Evolutionary conservation across 2,888 invertebrate species (phyloP).

Genomic region (Tipula unca): DNA sequence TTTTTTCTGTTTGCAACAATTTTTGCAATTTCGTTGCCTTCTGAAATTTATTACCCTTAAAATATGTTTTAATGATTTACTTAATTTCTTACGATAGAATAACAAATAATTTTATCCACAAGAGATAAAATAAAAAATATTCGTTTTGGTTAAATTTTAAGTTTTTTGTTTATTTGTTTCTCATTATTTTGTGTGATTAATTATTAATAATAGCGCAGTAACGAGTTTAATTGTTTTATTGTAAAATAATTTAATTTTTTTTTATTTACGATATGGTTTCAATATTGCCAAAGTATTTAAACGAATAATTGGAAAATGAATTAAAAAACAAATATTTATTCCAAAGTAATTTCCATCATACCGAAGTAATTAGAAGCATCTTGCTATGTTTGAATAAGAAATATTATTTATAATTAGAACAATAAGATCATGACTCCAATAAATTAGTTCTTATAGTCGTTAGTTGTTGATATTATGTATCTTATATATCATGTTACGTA

Average conservation of each 20-base stretch:
- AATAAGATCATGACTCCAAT: not conserved
- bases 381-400: not conserved
- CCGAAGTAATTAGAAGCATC: not conserved
- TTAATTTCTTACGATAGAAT: not conserved
- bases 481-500: not conserved
- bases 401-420: not conserved
- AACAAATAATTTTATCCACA: not conserved
- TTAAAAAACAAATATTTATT: not conserved
- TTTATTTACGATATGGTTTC: not conserved
- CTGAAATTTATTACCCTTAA: not conserved
- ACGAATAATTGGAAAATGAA: not conserved
- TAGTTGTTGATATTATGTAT: not conserved
- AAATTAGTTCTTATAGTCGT: not conserved
- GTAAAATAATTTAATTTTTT: not conserved
- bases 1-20: not conserved
- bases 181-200: not conserved
- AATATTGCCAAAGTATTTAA: not conserved
- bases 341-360: not conserved
- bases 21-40: not conserved
- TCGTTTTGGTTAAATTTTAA: not conserved
- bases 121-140: not conserved
- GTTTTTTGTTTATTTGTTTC: conserved; percentile 8
- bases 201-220: not conserved
- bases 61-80: not conserved
- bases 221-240: not conserved